Base-by-base conservation (phyloP, 2,113 vertebrate species). In the Odocoileus hemionus region DNA sequence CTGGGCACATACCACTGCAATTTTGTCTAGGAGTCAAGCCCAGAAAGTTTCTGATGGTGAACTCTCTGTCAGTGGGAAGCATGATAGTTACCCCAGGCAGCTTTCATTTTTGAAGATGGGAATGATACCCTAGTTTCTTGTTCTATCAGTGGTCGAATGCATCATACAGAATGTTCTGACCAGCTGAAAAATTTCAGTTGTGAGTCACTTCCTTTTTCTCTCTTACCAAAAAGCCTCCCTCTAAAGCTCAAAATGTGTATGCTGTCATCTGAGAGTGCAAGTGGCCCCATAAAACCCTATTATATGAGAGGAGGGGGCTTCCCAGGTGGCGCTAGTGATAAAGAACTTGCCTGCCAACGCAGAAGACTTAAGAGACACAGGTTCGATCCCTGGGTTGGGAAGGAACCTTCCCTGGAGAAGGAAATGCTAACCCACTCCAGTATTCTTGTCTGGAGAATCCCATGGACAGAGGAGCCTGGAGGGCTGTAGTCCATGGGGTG, bases 191-290 rank as follows among this genome's bases (percentile, higher is more conserved):
- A 10, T 74, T 94, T 97, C 85, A 67, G 36, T 86, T 96, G 15
- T 98, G 97, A 97, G 80, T 97, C 95, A 98, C 39, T 96, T 97
- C 95, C 85, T 88, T 28, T 12, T 94, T 94, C 0, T 87, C 36
- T 92, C 76, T 96, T 93, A 93, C 74, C 30, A 74, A 85, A 90
- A 96, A 58, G 1, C 54, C 30, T 94, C 54, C 47, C 90, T 94
- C 30, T 60, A 39, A 79, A 88, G 13, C 30, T 95, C 86, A 90
- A 87, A 84, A 57, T 74, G 83, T 78, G 33, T 80, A 67, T 79
- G 79, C 39, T 96, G 12, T 93, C 26, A 4, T 92, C 23, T 17
- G 88, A 61, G 83, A 79, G 21, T 58, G 13, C 39, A 43, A 87
- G 74, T 85, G 58, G 8, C 33, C 30, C 25, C 17, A 76, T 58